Percentiles rank a stretch among this genome's conserved stretches.
Conservation (phyloP, 2,888 invertebrate species). For the Brachyptera risi region DNA sequence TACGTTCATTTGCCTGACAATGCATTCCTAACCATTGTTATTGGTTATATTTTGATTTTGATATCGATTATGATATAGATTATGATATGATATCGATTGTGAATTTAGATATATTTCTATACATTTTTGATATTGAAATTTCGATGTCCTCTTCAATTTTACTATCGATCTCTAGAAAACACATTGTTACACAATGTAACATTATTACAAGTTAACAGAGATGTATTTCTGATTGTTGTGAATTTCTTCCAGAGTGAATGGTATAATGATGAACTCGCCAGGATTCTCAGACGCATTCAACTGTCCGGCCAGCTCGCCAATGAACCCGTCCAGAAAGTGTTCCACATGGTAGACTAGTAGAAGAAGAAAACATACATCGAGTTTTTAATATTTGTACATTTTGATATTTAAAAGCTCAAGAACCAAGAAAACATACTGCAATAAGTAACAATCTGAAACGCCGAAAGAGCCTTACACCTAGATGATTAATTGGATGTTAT, state of each 20-base stretch:
- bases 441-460: not conserved
- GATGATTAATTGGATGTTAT: not conserved
- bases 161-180: too few species aligned
- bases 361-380: not conserved
- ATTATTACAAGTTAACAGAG: too few species aligned
- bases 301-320: slow-evolving; percentile 45
- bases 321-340: slow-evolving; percentile 50
- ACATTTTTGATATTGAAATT: too few species aligned
- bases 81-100: too few species aligned
- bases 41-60: too few species aligned
- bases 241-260: slow-evolving; percentile 47
- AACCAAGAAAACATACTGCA: not conserved
- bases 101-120: too few species aligned
- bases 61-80: too few species aligned
- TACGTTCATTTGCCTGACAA: too few species aligned
- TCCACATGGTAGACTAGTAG: slow-evolving; percentile 44
- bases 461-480: slow-evolving; percentile 14
- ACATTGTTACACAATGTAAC: too few species aligned
- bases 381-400: not conserved
- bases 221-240: too few species aligned
- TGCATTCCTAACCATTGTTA: too few species aligned
- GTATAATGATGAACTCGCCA: slow-evolving; percentile 51
- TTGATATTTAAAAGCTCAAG: not conserved
- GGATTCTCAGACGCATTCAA: slow-evolving; percentile 49
- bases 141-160: too few species aligned